These are phyloP conservation scores for Enteromius mattozi DNA, from an alignment of 2,797 vertebrate species.

Conservation along the genomic window DNA sequence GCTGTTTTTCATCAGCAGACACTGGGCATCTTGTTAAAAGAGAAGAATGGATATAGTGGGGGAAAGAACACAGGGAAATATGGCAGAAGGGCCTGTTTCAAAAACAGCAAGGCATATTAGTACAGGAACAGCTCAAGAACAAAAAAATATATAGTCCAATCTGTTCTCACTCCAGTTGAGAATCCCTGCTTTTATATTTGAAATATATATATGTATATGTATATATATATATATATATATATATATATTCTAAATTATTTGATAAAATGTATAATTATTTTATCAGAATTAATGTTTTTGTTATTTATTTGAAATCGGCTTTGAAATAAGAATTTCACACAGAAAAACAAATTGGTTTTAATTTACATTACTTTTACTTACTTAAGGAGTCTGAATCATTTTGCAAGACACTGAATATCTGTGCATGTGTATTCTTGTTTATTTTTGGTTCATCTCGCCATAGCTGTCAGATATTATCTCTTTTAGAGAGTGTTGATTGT, in stretches of 20 bases:
- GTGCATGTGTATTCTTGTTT: constrained; percentile 44
- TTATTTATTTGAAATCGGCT: not conserved
- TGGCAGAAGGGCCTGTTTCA: not conserved
- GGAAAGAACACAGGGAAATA: constrained; percentile 9
- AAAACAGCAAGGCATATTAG: not conserved
- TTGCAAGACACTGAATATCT: constrained; percentile 18
- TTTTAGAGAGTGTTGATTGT: constrained; percentile 63
- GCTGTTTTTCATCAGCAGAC: constrained; percentile 44
- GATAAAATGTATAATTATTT: not conserved
- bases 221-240: not conserved
- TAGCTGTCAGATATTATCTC: constrained; percentile 65
- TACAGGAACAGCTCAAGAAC: not conserved
- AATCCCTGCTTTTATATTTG: not conserved
- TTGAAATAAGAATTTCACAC: not conserved
- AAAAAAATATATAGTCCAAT: not conserved
- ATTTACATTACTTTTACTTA: not conserved
- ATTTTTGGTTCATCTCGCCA: constrained; percentile 59
- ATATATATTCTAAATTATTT: not conserved
- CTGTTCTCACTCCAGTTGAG: not conserved
- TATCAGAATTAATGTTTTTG: not conserved
- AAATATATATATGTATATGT: not conserved
- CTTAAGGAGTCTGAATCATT: not conserved
- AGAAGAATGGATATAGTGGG: constrained; percentile 60
- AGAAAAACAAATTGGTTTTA: not conserved
- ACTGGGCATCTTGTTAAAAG: constrained; percentile 39